Conservation (phyloP, 2,797 vertebrate species). For the Scolopax rusticola region DNA sequence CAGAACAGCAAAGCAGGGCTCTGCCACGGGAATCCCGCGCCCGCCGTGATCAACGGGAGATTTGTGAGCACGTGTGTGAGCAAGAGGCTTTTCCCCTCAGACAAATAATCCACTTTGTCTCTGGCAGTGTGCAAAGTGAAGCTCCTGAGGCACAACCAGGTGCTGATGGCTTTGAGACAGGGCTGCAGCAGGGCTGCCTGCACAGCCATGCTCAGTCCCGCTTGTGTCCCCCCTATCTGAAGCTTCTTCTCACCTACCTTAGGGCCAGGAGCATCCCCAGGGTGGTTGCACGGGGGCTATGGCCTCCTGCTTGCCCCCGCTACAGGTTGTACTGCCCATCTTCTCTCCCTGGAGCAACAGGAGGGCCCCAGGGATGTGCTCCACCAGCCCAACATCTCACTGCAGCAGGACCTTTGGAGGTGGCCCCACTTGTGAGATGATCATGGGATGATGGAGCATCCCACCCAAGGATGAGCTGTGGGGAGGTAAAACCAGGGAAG, state of each 20-base stretch:
- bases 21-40: neutral
- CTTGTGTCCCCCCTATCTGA: neutral
- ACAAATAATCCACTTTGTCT: neutral
- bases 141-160: neutral
- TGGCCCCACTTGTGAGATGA: rapidly evolving
- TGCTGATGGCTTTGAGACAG: neutral
- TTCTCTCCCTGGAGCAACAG: neutral
- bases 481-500: neutral
- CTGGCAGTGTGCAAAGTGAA: neutral
- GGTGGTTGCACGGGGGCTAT: rapidly evolving
- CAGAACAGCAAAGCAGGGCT: neutral
- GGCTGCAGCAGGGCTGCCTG: neutral
- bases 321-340: rapidly evolving
- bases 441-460: neutral
- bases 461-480: rapidly evolving
- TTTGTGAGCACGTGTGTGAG: neutral
- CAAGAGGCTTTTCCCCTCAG: neutral
- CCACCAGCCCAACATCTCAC: rapidly evolving
- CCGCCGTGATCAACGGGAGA: neutral
- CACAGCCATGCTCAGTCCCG: neutral
- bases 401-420: neutral
- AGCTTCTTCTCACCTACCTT: rapidly evolving
- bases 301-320: neutral
- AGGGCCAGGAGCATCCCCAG: neutral
- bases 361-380: neutral